These are phyloP conservation scores for Gastrophryne carolinensis DNA, from an alignment of 2,797 vertebrate species.

Conservation along the genomic window DNA sequence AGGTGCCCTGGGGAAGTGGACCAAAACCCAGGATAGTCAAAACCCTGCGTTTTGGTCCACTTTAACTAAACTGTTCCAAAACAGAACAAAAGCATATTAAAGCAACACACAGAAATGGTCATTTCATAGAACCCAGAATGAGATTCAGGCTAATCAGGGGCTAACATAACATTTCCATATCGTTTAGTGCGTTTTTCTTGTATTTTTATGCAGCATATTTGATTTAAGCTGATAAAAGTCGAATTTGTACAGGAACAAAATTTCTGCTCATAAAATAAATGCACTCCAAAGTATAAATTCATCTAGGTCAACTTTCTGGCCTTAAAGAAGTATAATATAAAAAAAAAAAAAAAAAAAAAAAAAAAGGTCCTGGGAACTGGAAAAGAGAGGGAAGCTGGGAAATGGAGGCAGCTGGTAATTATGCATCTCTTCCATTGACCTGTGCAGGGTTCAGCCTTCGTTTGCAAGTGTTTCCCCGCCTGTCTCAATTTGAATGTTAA, in stretches of 20 bases:
- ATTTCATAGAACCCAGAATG: too few relatives aligned
- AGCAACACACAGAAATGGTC: too few relatives aligned
- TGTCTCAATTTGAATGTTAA: constrained; percentile 23
- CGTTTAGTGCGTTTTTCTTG: too few relatives aligned
- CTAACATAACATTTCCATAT: too few relatives aligned
- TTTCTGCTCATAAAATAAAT: neutral
- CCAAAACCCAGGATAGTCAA: too few relatives aligned
- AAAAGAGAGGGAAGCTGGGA: neutral
- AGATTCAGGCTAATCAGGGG: too few relatives aligned
- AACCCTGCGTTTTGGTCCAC: too few relatives aligned
- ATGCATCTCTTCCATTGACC: neutral
- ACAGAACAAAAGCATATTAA: too few relatives aligned
- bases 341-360: neutral
- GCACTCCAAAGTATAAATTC: neutral
- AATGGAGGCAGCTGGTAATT: constrained; percentile 5
- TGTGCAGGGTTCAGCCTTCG: neutral
- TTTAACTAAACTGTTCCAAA: too few relatives aligned
- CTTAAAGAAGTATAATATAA: neutral
- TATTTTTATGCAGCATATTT: too few relatives aligned
- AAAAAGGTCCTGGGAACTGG: neutral
- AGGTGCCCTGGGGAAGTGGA: too few relatives aligned
- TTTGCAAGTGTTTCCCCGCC: constrained; percentile 19
- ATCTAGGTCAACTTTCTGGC: neutral
- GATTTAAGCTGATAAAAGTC: too few relatives aligned
- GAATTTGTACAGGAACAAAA: neutral